Evolutionary conservation across 2,797 vertebrate genomes (phyloP).

Genomic region (Sphaeramia orbicularis): DNA sequence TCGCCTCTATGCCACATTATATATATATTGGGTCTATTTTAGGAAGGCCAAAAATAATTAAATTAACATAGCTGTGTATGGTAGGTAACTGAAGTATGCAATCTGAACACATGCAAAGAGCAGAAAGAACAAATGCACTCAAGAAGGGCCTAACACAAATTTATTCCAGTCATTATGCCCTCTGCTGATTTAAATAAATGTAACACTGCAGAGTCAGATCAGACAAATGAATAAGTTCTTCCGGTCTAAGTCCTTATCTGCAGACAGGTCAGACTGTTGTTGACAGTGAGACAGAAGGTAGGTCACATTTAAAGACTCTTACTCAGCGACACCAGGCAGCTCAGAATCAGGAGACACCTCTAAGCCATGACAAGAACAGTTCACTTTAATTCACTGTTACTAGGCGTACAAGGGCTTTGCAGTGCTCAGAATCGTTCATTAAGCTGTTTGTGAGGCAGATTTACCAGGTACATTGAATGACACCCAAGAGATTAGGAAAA

Average conservation of each 20-base stretch:
- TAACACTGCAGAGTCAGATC: conserved; percentile 9
- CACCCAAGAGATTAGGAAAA: conserved; percentile 43
- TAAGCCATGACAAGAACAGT: conserved; percentile 69
- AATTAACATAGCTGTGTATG: too few relatives aligned
- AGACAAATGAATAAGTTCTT: conserved; percentile 28
- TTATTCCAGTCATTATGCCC: too few relatives aligned
- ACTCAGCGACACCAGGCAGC: conserved; percentile 40
- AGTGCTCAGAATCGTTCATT: conserved; percentile 54
- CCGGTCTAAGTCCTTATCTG: conserved; percentile 59
- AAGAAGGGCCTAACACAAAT: too few relatives aligned
- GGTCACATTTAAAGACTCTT: conserved; percentile 63
- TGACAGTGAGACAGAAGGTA: conserved; percentile 54
- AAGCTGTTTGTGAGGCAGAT: conserved; percentile 71
- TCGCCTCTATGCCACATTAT: too few relatives aligned
- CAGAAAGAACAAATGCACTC: too few relatives aligned
- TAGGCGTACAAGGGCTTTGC: conserved; percentile 57
- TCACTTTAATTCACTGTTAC: conserved; percentile 82
- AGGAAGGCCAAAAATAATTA: too few relatives aligned
- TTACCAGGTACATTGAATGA: conserved; percentile 41
- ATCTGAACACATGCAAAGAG: too few relatives aligned
- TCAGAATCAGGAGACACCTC: conserved; percentile 55
- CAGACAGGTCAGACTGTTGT: conserved; percentile 56
- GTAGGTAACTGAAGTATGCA: too few relatives aligned
- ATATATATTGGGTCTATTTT: too few relatives aligned
- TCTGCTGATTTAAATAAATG: conserved; percentile 7